Base-by-base conservation (phyloP, 2,113 vertebrate genomes). In the Leptosomus discolor region DNA sequence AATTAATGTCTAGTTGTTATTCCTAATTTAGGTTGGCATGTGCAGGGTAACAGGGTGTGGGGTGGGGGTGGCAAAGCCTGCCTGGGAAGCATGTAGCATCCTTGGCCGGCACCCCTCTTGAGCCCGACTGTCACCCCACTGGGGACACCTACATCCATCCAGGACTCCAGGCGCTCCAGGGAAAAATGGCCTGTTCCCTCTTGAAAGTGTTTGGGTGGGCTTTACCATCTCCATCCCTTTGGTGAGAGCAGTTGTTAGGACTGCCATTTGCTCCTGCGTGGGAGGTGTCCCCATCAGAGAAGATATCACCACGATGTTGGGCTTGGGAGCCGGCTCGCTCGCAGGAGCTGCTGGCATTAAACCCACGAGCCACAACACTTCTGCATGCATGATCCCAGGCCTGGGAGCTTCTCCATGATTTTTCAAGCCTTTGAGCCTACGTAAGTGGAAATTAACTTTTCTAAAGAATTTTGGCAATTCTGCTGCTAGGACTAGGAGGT, bases 401-500 rank as follows among this genome's bases (percentile, higher is more conserved):
- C 41, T 32, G 43, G 36, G 36, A 65, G 24, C 5, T 1, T 53
- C 87, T 56, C 43, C 41, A 1, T 2, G 11, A 8, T 20, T 37
- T 60, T 67, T 88, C 24, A 51, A 13, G 39, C 71, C 64, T 80
- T 84, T 43, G n/a, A 75, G 57, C 37, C 45, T 82, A 34, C 22
- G 0, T 71, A 75, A 88, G 41, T 90, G 58, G 54, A 83, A 85
- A 88, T 83, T 36, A 77, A 69, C 36, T 92, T 94, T 69, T 27
- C 54, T 56, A 24, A 91, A 69, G 84, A 79, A 85, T 79, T 79
- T 91, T 79, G 89, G 61, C 81, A 85, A 26, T 96, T 94, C 45
- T 80, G 54, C 93, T 29, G 12, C 30, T 37, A 14, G 69, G 22
- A 53, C 48, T 56, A 15, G 10, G 60, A 64, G 22, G 15, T 78